Percentiles rank a stretch among this genome's conserved stretches.
These are phyloP conservation scores for Propithecus perrieri DNA, from an alignment of 2,797 vertebrate species.

Conservation along the genomic window DNA sequence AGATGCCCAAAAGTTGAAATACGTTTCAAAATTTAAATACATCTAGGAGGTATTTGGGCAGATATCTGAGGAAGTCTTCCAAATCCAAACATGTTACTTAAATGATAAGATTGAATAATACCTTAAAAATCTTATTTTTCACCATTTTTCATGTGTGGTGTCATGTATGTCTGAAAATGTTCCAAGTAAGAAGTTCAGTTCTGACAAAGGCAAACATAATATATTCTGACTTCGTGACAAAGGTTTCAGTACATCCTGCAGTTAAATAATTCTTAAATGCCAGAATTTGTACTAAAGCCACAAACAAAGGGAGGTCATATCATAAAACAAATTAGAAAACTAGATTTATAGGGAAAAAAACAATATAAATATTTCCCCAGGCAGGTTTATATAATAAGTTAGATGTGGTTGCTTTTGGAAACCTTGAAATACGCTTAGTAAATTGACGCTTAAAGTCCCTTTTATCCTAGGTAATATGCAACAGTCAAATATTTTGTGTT, in stretches of 20 bases:
- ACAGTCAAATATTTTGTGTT: neutral
- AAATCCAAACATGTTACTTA: neutral
- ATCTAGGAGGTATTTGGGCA: neutral
- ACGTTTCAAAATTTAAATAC: slow-evolving; percentile 15
- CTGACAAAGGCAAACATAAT: slow-evolving; percentile 43
- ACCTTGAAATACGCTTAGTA: slow-evolving; percentile 48
- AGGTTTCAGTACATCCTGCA: slow-evolving; percentile 30
- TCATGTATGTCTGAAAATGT: neutral
- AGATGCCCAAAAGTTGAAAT: neutral
- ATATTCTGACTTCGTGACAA: slow-evolving; percentile 26
- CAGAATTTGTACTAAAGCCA: slow-evolving; percentile 21
- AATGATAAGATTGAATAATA: neutral
- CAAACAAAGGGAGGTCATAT: slow-evolving; percentile 35
- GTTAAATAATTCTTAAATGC: slow-evolving; percentile 67
- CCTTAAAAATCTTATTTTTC: neutral
- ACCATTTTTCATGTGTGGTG: neutral
- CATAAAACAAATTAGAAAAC: slow-evolving; percentile 69
- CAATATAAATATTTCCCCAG: slow-evolving; percentile 30
- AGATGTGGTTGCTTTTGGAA: slow-evolving; percentile 44
- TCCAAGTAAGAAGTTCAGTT: neutral
- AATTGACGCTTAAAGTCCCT: slow-evolving; percentile 12
- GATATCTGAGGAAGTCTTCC: neutral
- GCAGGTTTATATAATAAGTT: slow-evolving; percentile 59
- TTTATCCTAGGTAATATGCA: neutral
- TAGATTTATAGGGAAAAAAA: slow-evolving; percentile 42